Base-by-base conservation (phyloP, 2,888 invertebrate species). In the Apamea monoglypha region DNA sequence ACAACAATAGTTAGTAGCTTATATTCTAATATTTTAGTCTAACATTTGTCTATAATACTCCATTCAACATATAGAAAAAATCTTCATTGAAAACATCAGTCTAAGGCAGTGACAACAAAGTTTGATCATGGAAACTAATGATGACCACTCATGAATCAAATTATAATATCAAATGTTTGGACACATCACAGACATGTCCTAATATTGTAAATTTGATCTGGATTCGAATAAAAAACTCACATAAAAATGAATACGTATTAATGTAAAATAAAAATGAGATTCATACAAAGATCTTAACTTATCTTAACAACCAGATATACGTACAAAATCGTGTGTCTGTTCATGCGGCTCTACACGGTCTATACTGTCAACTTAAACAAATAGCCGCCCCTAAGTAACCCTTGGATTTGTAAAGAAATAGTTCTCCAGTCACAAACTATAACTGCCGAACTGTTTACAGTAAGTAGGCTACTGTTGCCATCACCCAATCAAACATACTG, bases 81-180 rank as follows among this genome's bases (percentile, higher is more conserved):
- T 92, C 89, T 94, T 93, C 88, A 94, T 94, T 94, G 92, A 95
- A 95, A 96, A 96, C 94, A 95, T 96, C 96, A 96, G 96, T 96
- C 96, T 94, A 96, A 96, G 96, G 96, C 96, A 96, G 96, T 96
- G 96, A 95, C 93, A 95, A 96, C 92, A 94, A 93, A 95, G 93
- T 95, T 95, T 94, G 94, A 89, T 90, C 91, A 87, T 89, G 82
- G 82, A 90, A 92, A 91, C 79, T 82, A 91, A 91, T 81, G 67
- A 84, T 81, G 83, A 89, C 84, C 85, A 88, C 74, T 80, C 64
- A 74, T 85, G 86, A 84, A 85, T 47, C 61, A 73, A 90, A 74
- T 69, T 69, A 83, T 72, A 64, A 74, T 68, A 76, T 75, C 25
- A 75, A 76, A 56, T 78, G 66, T 75, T 50, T 14, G 21, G 56